Evolutionary conservation across 2,113 vertebrate species (phyloP), one percentile per base, ranked within the genome.

Genomic region (Cervus canadensis): DNA sequence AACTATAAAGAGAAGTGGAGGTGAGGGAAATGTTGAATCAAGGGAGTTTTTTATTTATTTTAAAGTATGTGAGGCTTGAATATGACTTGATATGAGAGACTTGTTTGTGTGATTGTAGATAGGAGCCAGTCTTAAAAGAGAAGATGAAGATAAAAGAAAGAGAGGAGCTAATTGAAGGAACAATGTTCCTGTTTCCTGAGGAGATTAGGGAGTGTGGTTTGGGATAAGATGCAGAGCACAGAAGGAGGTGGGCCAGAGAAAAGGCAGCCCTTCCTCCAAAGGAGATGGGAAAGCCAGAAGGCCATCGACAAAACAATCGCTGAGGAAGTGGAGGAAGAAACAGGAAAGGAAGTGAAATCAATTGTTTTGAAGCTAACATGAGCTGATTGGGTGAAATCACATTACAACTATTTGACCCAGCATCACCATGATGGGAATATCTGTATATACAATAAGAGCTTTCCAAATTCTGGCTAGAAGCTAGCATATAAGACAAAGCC

Each of bases 341-440:
- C 48, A 60, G 10, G 16, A 89, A 85, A 83, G 81, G 86, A 96
- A 90, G 84, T 28, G 11, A 95, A 96, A 96, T 83, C 0, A 5
- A 87, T 97, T 4, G 12, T 87, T 95, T 62, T 95, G 88, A 95
- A 67, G 90, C 76, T 91, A 96, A 92, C 54, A 74, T 8, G 67
- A 97, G 85, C n/a, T 97, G 64, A 96, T 36, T 95, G 90, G 43
- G 30, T 83, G 76, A 97, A 96, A 84, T 94, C 45, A 76, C 87
- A 95, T 92, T 76, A 78, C 19, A 82, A 40, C n/a, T 43, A 85
- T 96, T 88, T 95, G 90, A 81, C 52, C 79, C 19, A 12, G 62
- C 48, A 79, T 96, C 67, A 88, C 60, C 33, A 71, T 94, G 93
- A 91, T 89, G 82, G 88, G 93, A 97, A 95, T 91, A 40, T 74